Evolutionary conservation across 2,888 invertebrate species (phyloP), one percentile per base, ranked within the genome.

Genomic region (Cephus pygmeus): DNA sequence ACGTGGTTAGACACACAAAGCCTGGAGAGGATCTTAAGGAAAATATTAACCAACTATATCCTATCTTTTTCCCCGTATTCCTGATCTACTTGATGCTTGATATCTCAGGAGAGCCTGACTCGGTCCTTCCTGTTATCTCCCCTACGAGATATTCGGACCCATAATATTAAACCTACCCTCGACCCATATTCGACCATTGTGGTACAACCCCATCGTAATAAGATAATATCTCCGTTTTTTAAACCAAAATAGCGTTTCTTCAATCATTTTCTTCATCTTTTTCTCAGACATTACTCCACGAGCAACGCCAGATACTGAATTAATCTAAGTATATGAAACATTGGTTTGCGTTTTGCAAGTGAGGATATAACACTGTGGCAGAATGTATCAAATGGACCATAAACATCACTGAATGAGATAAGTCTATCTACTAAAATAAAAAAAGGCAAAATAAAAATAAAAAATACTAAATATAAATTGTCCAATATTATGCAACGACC

Each of bases 101-200:
- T 9, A 15, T 23, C 23, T 23, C 23, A 56, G 23, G 6, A 56
- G 56, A 56, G 23, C 23, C 56, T 56, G 23, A 56, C 56, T 71
- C 71, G 9, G 71, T 23, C 33, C 33, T 71, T 71, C 31, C 15
- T 71, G 31, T 71, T 71, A 71, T 71, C 71, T 15, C 12, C 31
- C 31, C 9, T 11, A 15, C 31, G 71, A 12, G 71, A 31, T 71
- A 15, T 31, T 71, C 12, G 71, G 31, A 12, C 71, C 6, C 34
- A 31, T 71, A 71, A 71, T 71, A 71, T 71, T 34, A 71, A 71
- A 71, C 31, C 12, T 34, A 71, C 71, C 33, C 71, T 71, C 12
- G 71, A 71, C 71, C 71, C 12, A 34, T 56, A 12, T 31, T 23
- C 31, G 15, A 1, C 31, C 71, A 31, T 71, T 71, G 71, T 71